phyloP scores from a whole-genome alignment of 2,888 invertebrate genomes.

The Onthophagus sagittarius region DNA sequence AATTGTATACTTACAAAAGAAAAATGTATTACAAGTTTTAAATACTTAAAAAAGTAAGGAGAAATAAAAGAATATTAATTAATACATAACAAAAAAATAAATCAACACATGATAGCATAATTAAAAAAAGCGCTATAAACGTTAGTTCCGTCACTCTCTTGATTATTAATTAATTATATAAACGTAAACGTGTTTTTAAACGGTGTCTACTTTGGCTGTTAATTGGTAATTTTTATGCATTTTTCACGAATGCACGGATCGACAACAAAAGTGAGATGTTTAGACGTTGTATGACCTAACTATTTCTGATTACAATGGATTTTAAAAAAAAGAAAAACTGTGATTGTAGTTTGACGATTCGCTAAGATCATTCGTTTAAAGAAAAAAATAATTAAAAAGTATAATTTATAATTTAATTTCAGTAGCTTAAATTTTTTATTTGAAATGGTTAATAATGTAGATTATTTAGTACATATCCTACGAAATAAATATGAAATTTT shows the following conservation, averaged over 20 bases:
- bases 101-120: slow-evolving; percentile 12
- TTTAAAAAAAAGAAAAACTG: slow-evolving; percentile 35
- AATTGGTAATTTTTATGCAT: slow-evolving; percentile 48
- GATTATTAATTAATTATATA: slow-evolving; percentile 12
- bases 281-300: slow-evolving; percentile 45
- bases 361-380: background rate
- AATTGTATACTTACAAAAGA: slow-evolving; percentile 1
- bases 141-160: slow-evolving; percentile 15
- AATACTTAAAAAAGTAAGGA: background rate
- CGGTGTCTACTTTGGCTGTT: slow-evolving; percentile 47
- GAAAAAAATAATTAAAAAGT: no score
- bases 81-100: background rate
- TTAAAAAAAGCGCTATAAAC: slow-evolving; percentile 15
- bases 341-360: slow-evolving; percentile 40
- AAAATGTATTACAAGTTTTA: slow-evolving; percentile 2
- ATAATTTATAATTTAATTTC: no score
- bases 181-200: slow-evolving; percentile 22
- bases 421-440: no score
- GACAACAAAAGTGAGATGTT: slow-evolving; percentile 53
- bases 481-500: no score
- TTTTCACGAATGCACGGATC: slow-evolving; percentile 47
- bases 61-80: background rate
- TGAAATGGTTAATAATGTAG: no score
- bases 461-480: background rate
- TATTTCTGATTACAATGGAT: slow-evolving; percentile 42